These are phyloP conservation scores for Columba janthina DNA, from an alignment of 2,113 vertebrate species.

Conservation along the genomic window DNA sequence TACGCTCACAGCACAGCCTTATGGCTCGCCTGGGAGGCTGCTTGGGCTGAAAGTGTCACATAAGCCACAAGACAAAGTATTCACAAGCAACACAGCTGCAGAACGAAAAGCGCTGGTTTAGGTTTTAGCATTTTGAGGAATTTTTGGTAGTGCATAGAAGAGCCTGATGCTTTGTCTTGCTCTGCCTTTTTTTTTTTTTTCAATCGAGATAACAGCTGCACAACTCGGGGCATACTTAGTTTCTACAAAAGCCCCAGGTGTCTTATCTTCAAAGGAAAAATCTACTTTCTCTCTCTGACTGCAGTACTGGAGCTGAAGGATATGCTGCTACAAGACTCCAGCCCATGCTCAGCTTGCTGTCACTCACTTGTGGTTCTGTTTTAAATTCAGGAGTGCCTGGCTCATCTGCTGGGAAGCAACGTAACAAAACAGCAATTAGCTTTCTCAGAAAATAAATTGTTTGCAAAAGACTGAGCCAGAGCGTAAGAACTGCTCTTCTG, in stretches of 20 bases:
- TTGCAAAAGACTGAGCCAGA: background rate
- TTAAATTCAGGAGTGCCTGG: background rate
- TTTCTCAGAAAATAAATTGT: background rate
- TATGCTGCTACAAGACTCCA: constrained; percentile 3
- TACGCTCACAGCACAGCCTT: background rate
- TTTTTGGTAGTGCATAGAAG: background rate
- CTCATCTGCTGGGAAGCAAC: background rate
- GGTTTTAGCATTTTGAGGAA: background rate
- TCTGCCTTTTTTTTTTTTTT: background rate
- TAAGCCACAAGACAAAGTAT: background rate
- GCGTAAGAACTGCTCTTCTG: background rate
- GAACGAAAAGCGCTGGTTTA: background rate
- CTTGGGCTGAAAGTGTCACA: background rate
- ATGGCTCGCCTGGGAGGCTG: background rate
- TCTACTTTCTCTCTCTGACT: background rate
- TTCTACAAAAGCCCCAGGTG: constrained; percentile 12
- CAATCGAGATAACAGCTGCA: background rate
- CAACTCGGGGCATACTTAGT: background rate
- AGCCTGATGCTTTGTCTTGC: background rate
- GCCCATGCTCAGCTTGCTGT: background rate
- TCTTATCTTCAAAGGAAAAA: constrained; percentile 39
- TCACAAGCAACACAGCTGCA: fast-evolving
- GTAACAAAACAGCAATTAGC: background rate
- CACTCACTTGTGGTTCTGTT: background rate
- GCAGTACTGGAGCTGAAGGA: background rate